Percentiles rank a stretch among this genome's conserved stretches.
Evolutionary conservation across 2,113 vertebrate genomes (phyloP).

Genomic region (Chroicocephalus ridibundus): DNA sequence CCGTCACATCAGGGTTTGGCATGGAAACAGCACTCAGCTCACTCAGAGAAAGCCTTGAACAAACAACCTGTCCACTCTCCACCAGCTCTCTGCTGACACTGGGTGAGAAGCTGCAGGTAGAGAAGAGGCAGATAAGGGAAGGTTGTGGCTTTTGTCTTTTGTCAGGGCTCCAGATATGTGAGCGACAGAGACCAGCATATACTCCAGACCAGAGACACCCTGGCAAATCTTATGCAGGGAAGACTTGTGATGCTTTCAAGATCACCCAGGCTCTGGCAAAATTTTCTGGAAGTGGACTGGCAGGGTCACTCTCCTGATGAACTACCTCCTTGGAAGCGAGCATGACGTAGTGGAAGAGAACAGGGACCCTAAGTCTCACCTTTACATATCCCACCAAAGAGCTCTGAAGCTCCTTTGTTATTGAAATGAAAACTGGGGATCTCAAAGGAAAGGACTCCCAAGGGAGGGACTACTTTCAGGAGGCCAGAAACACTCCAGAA

Average conservation of each 20-base stretch:
- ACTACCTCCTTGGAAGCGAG: background rate
- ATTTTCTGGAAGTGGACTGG: background rate
- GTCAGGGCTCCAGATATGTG: background rate
- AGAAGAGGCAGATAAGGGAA: background rate
- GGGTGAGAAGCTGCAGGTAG: background rate
- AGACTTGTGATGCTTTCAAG: background rate
- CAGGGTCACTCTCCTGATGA: background rate
- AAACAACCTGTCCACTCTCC: constrained; percentile 22
- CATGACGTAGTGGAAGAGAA: background rate
- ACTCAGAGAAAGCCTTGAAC: background rate
- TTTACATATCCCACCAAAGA: background rate
- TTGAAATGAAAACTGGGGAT: background rate
- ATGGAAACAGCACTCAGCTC: constrained; percentile 44
- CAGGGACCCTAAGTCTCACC: background rate
- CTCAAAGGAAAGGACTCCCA: background rate
- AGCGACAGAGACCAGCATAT: background rate
- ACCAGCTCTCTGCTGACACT: background rate
- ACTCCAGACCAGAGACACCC: background rate
- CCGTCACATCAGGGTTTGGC: background rate
- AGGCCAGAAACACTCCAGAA: background rate
- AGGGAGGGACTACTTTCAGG: background rate
- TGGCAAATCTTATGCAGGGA: background rate
- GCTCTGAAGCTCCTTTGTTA: background rate
- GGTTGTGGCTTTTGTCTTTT: background rate
- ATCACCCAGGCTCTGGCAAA: background rate